Base-by-base conservation (phyloP, 2,113 vertebrate species). In the Halcyon senegalensis region DNA sequence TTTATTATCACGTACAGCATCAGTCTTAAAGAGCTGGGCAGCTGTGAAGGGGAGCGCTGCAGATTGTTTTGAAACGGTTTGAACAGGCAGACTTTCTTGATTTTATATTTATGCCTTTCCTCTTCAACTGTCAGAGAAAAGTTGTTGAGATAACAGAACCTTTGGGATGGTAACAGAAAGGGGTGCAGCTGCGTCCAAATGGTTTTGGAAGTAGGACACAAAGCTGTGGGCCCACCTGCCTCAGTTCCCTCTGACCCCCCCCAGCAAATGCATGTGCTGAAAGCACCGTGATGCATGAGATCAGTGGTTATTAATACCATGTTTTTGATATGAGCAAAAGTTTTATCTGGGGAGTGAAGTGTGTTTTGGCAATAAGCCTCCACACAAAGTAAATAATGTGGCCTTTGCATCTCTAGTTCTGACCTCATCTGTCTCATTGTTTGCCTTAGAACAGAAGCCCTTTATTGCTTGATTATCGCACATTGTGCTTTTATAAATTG, bases 261-360 rank as follows among this genome's bases (percentile, higher is more conserved):
- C 10, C 62, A 72, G 82, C 48, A 78, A 81, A 48, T 10, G 9
- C 12, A 4, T 51, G 33, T 68, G 56, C 84, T 76, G 67, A 39
- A 75, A 75, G 51, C 70, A 72, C 59, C 1, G 2, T 56, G 76
- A 25, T 84, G 64, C 56, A 58, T 93, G 82, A 94, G n/a, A 60
- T 80, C 69, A 87, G 58, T 72, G 56, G 56, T 88, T 96, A 92
- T 90, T 93, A 93, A 95, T 93, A 78, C 5, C 27, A 8, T 27
- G 7, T 2, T 78, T 84, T 33, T 72, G 74, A 53, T 94, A 67
- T 2, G 13, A 89, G 77, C 58, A 37, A 14, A 88, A 72, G 51
- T 76, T 81, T 90, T 95, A 89, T 89, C 88, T 89, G 58, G 53
- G 68, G 51, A 89, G 73, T 69, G 62, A 84, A 93, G 74, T 84